phyloP scores from a whole-genome alignment of 2,888 invertebrate genomes.

The Archips xylosteana region DNA sequence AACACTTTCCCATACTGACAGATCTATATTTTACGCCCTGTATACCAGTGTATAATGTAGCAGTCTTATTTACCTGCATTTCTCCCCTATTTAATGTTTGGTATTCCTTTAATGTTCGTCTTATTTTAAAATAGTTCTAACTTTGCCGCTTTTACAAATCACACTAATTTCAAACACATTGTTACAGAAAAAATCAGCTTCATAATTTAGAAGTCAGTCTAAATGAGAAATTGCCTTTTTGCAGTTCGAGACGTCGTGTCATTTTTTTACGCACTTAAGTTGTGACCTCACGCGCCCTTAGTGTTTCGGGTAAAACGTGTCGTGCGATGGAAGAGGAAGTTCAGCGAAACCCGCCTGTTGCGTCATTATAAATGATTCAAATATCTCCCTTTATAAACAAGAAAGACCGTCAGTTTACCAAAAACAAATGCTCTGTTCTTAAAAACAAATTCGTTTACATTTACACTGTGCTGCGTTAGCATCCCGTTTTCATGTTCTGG shows the following conservation, averaged over 20 bases:
- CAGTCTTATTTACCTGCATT: not conserved
- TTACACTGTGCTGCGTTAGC: not conserved
- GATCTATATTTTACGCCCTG: no score
- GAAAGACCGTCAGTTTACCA: not conserved
- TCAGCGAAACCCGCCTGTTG: conserved; percentile 35
- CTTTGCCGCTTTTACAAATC: not conserved
- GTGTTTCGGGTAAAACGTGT: conserved; percentile 32
- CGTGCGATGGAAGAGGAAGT: conserved; percentile 25
- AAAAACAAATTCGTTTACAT: not conserved
- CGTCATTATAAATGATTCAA: conserved; percentile 29
- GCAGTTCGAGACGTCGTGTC: conserved; percentile 2
- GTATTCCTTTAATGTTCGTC: no score
- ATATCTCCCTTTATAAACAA: not conserved
- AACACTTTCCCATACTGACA: no score
- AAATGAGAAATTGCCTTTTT: conserved; percentile 3
- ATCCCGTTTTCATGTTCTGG: not conserved
- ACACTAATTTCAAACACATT: not conserved
- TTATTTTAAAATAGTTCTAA: no score
- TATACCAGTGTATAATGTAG: no score
- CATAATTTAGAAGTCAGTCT: not conserved
- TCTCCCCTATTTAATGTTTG: no score
- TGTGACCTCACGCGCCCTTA: conserved; percentile 33
- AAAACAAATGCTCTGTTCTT: not conserved
- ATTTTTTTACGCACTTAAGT: conserved; percentile 11
- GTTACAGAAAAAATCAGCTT: not conserved